A percentile compares a stretch with the other conserved stretches of the same genome.
These are phyloP conservation scores for Prolemur simus DNA, from an alignment of 2,113 vertebrate genomes.

Conservation along the genomic window DNA sequence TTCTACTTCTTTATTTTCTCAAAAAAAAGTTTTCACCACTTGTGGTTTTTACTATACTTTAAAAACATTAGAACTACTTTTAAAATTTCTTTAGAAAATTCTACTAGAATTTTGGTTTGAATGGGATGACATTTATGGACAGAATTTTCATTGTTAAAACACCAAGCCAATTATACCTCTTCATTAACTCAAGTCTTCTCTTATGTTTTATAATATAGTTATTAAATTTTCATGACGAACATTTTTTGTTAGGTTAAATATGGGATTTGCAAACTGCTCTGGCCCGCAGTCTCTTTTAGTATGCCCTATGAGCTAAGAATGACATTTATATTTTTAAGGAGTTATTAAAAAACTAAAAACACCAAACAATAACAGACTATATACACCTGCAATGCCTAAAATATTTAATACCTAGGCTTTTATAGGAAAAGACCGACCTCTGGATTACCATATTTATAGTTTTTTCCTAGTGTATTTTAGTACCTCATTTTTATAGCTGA, in stretches of 20 bases:
- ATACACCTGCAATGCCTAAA: background rate
- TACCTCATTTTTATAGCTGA: background rate
- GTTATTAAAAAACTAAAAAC: background rate
- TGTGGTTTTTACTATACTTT: background rate
- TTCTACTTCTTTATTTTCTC: background rate
- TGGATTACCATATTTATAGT: background rate
- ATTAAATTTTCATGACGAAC: background rate
- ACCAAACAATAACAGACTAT: background rate
- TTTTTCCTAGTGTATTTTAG: background rate
- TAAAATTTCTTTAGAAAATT: background rate
- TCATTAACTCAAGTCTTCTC: background rate
- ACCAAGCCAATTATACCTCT: background rate
- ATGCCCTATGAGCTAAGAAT: background rate
- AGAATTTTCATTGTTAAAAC: slow-evolving; percentile 2
- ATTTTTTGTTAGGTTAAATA: background rate
- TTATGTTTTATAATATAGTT: background rate
- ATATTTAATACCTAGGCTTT: background rate
- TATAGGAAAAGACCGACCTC: background rate
- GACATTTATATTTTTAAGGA: background rate
- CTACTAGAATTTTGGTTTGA: background rate
- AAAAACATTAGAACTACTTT: background rate
- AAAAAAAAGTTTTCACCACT: background rate
- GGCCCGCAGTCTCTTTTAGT: background rate
- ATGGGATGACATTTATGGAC: background rate
- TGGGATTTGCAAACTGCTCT: background rate